phyloP scores from a whole-genome alignment of 1,140 invertebrate species.

The Neuroterus valhalla region DNA sequence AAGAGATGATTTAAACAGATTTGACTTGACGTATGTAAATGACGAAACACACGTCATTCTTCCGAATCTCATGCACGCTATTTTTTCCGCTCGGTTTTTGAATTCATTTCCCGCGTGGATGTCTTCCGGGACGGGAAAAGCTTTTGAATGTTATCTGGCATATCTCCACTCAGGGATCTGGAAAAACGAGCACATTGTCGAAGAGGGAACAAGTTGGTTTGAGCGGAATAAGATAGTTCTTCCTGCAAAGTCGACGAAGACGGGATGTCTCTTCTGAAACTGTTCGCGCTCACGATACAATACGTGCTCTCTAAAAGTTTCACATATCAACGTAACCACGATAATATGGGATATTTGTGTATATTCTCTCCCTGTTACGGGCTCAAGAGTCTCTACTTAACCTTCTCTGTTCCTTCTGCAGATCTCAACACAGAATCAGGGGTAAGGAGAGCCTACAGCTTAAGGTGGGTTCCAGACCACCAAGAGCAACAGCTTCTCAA shows the following conservation, averaged over 20 bases:
- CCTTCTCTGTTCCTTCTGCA: not conserved
- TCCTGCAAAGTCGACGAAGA: constrained; percentile 2
- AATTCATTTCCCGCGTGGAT: constrained; percentile 2
- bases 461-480: no score
- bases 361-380: no score
- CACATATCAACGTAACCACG: not conserved
- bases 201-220: constrained; percentile 24
- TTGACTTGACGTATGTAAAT: constrained; percentile 15
- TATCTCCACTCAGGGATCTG: constrained; percentile 20
- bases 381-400: no score
- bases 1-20: not conserved
- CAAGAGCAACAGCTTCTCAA: no score
- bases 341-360: not conserved
- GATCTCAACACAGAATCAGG: no score
- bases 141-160: constrained; percentile 24
- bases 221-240: constrained; percentile 26
- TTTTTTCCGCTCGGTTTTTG: constrained; percentile 40
- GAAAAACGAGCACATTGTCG: constrained; percentile 24
- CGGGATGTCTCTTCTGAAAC: constrained; percentile 7
- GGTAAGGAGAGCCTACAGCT: no score
- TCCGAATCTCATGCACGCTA: constrained; percentile 35
- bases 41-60: constrained; percentile 38
- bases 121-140: constrained; percentile 5
- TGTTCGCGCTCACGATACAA: constrained; percentile 19
- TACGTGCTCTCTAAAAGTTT: constrained; percentile 10